Conservation (phyloP, 2,113 vertebrate species). For the Cygnus buccinator region DNA sequence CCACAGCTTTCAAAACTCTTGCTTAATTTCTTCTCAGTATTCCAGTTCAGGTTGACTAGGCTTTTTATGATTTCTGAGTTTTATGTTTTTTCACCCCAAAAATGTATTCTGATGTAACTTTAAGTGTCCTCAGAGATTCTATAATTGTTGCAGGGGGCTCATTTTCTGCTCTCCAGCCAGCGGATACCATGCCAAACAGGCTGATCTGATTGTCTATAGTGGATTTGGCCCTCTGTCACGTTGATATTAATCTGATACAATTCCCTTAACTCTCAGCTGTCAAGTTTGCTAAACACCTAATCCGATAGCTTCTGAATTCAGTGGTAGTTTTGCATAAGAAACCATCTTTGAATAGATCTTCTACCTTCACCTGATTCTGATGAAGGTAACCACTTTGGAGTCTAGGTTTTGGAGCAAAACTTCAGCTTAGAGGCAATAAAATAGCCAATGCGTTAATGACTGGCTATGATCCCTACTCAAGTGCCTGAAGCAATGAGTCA, state of each 20-base stretch:
- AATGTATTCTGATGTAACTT: background rate
- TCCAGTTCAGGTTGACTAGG: background rate
- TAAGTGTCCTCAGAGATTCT: background rate
- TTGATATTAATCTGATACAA: background rate
- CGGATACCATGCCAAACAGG: background rate
- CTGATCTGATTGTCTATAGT: background rate
- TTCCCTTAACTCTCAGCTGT: background rate
- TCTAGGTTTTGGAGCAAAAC: background rate
- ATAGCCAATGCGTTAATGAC: background rate
- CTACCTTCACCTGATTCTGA: background rate
- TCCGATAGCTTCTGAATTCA: background rate
- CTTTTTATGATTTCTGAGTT: background rate
- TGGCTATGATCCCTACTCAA: background rate
- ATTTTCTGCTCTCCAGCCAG: background rate
- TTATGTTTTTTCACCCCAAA: background rate
- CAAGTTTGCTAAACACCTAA: background rate
- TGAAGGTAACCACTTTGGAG: background rate
- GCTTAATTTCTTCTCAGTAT: background rate
- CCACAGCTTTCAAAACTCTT: background rate
- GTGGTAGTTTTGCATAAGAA: background rate
- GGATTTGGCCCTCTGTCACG: background rate
- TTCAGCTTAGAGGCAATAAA: background rate
- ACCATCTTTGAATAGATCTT: background rate
- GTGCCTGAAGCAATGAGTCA: conserved; percentile 34
- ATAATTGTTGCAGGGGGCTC: background rate